A percentile compares a stretch with the other conserved stretches of the same genome.
Conservation (phyloP, 1,140 invertebrate genomes). For the Nebria ingens region DNA sequence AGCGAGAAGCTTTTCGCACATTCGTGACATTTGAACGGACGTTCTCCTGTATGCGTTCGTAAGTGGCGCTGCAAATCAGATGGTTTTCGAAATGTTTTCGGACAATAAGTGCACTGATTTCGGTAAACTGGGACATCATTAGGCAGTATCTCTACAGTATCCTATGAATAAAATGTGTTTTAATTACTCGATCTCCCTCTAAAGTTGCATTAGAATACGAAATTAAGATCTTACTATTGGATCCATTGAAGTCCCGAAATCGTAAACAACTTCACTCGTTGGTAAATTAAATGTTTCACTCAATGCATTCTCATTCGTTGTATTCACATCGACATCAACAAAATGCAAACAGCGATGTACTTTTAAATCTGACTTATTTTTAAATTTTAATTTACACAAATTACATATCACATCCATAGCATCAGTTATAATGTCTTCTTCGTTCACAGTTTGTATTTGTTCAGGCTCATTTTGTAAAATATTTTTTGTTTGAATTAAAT, state of each 20-base stretch:
- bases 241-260: no score
- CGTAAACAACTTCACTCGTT: no score
- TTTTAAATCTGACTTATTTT: not conserved
- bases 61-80: slow-evolving; percentile 22
- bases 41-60: slow-evolving; percentile 55
- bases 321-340: not conserved
- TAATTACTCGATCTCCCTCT: no score
- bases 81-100: slow-evolving; percentile 12
- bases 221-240: no score
- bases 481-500: no score
- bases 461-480: no score
- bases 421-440: not conserved
- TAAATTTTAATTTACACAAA: not conserved
- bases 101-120: slow-evolving; percentile 19
- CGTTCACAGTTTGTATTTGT: not conserved
- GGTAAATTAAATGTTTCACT: no score
- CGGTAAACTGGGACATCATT: not conserved
- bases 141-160: not conserved
- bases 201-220: no score
- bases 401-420: not conserved
- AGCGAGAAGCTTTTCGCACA: slow-evolving; percentile 57
- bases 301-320: not conserved
- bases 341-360: not conserved
- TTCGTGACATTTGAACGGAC: slow-evolving; percentile 51
- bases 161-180: not conserved